Percentiles rank a stretch among this genome's conserved stretches.
These are phyloP conservation scores for Spodoptera frugiperda DNA, from an alignment of 1,140 invertebrate species.

Conservation along the genomic window DNA sequence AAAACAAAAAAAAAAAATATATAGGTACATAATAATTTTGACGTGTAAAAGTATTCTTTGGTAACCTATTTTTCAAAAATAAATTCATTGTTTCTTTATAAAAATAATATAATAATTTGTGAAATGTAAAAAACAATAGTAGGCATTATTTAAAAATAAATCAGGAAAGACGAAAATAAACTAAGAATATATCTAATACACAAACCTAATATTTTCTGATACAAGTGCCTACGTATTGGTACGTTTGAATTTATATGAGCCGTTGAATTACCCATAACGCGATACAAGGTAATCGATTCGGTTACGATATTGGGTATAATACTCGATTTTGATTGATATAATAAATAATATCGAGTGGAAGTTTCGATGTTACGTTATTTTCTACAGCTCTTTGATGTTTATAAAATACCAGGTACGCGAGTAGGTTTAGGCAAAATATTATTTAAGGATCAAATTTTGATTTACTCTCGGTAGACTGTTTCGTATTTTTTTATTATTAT, in stretches of 20 bases:
- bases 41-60: no score
- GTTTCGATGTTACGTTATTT: neutral
- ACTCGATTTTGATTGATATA: slow-evolving; percentile 14
- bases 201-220: no score
- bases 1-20: no score
- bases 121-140: no score
- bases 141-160: no score
- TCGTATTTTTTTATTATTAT: no score
- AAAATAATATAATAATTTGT: no score
- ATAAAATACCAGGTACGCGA: neutral
- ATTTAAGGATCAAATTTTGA: neutral
- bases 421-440: neutral
- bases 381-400: slow-evolving; percentile 4
- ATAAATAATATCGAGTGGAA: slow-evolving; percentile 8
- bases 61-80: no score
- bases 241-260: slow-evolving; percentile 20
- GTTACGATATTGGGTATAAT: neutral
- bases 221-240: neutral
- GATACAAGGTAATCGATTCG: slow-evolving; percentile 17
- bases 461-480: neutral
- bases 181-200: no score
- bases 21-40: no score
- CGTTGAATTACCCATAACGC: slow-evolving; percentile 11
- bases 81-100: no score
- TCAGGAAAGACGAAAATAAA: no score